Evolutionary conservation across 2,888 invertebrate genomes (phyloP), one percentile per base, ranked within the genome.

Genomic region (Exephanes ischioxanthus): DNA sequence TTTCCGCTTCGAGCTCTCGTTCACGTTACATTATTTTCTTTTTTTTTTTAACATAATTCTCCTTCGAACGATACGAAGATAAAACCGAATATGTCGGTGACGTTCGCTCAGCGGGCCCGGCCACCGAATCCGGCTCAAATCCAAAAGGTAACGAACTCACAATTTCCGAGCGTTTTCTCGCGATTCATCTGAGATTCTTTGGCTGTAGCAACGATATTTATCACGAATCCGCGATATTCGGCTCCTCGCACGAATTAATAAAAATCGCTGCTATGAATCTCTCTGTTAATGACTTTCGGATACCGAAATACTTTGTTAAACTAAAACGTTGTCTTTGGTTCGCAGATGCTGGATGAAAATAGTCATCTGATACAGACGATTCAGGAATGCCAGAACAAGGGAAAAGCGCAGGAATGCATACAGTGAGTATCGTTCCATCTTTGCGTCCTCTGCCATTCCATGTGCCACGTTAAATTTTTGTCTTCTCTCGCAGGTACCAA

Each of bases 331-430:
- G 22, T 33, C 45, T 63, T 73, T 66, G 55, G 26, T 72, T 89
- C 88, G 16, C 92, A 99, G 96, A 97, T 99, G 96, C 95, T 99
- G 85, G 99, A 99, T 95, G 99, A 99, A 94, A 99, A 99, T 94
- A 98, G 98, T 90, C 98, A 99, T 93, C 95, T 99, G 66, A 99
- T 99, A 91, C 98, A 99, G 95, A 98, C 98, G 9, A 99, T 99
- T 92, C 98, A 98, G 94, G 99, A 99, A 90, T 99, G 97, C 94
- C 99, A 99, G 95, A 97, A 96, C 88, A 98, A 98, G 95, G 99
- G 99, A 84, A 99, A 99, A 94, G 95, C 97, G 26, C 97, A 97
- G 94, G 99, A 99, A 95, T 98, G 98, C 92, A 96, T 98, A 94
- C 98, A 98, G 95, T 98, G 93, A 95, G 96, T 95, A 68, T 5